phyloP scores from a whole-genome alignment of 2,113 vertebrate species.

The Agelaius tricolor region DNA sequence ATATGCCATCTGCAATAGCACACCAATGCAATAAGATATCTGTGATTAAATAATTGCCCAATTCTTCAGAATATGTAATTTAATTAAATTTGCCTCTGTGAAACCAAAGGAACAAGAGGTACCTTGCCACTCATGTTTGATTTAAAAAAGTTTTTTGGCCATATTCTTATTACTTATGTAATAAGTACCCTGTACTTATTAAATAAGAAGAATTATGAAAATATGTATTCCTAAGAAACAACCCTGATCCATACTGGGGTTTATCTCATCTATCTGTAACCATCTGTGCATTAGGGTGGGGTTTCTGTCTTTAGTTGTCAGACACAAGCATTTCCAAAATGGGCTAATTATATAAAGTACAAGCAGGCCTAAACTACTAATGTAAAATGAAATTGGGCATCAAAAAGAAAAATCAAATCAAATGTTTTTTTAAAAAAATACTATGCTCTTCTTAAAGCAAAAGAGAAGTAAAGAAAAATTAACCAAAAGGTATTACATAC shows the following conservation, averaged over 20 bases:
- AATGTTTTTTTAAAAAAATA: neutral
- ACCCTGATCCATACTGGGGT: neutral
- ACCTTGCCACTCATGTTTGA: neutral
- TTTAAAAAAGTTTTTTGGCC: neutral
- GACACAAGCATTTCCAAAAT: neutral
- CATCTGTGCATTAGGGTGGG: neutral
- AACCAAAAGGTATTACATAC: neutral
- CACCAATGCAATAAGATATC: neutral
- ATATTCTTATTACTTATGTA: neutral
- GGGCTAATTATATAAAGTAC: neutral
- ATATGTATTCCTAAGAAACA: neutral
- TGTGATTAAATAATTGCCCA: neutral
- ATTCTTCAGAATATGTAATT: neutral
- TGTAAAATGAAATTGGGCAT: neutral
- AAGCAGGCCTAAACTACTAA: neutral
- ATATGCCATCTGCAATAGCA: neutral
- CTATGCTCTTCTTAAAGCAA: neutral
- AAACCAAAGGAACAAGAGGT: neutral
- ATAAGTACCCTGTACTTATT: neutral
- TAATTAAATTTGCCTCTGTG: neutral
- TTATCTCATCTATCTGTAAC: neutral
- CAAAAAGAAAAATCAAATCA: neutral
- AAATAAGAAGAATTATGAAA: neutral
- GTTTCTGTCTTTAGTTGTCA: neutral
- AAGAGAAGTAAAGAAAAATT: neutral